These are phyloP conservation scores for Epinephelus malabaricus DNA, from an alignment of 2,797 vertebrate genomes.

Conservation along the genomic window DNA sequence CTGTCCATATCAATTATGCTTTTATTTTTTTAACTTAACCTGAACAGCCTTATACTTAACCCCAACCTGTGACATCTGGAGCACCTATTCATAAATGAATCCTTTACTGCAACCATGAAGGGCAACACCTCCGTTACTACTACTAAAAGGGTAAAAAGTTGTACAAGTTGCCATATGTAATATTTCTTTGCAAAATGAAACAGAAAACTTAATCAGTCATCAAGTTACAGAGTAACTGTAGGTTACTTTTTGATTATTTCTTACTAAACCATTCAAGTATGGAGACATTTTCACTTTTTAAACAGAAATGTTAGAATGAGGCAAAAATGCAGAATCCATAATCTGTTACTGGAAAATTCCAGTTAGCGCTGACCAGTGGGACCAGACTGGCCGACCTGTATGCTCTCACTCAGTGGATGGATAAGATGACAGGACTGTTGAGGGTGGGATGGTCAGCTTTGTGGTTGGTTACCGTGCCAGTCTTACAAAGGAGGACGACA, in stretches of 20 bases:
- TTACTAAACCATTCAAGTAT: background rate
- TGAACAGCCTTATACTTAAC: background rate
- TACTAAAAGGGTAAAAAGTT: background rate
- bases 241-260: background rate
- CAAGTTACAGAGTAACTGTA: background rate
- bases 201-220: background rate
- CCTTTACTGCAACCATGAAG: background rate
- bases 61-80: background rate
- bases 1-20: too few relatives aligned
- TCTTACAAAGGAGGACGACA: too few relatives aligned
- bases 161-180: background rate
- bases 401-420: too few relatives aligned
- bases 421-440: too few relatives aligned
- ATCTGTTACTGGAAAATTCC: background rate
- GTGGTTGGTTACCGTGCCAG: too few relatives aligned
- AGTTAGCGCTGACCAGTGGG: too few relatives aligned
- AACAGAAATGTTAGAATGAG: background rate
- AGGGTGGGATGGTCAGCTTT: too few relatives aligned
- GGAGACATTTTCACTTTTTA: background rate
- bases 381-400: too few relatives aligned
- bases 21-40: background rate
- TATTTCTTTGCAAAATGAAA: background rate
- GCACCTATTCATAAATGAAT: background rate
- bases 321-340: background rate
- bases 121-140: background rate